Conservation (phyloP, 2,888 invertebrate genomes). For the Stramonita haemastoma region DNA sequence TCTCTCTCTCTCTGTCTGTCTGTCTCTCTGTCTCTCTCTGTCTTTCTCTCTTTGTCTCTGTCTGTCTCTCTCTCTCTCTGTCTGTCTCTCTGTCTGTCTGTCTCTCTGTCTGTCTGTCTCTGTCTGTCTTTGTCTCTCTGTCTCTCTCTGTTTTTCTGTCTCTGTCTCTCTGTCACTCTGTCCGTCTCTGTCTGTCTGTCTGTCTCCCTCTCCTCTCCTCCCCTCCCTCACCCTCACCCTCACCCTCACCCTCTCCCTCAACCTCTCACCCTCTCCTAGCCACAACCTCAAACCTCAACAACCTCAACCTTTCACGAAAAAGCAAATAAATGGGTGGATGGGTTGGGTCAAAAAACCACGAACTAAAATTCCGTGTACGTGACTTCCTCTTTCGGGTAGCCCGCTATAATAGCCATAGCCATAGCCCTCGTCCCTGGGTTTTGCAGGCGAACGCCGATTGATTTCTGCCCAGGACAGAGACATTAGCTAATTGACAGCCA, state of each 20-base stretch:
- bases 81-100: constrained; percentile 7
- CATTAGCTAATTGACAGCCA: constrained; percentile 6
- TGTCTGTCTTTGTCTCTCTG: neutral
- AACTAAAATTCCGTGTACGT: neutral
- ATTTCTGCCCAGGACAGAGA: neutral
- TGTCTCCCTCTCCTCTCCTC: neutral
- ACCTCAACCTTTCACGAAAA: neutral
- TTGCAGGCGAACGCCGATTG: neutral
- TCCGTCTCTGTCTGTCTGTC: neutral
- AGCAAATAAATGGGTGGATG: no score
- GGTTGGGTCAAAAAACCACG: constrained; percentile 4
- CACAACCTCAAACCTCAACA: no score
- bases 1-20: neutral
- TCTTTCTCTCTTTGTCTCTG: no score
- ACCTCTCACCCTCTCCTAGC: no score
- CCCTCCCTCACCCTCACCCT: neutral
- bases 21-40: neutral
- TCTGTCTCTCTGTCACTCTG: neutral
- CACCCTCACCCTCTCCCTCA: no score
- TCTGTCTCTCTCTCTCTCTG: constrained; percentile 11
- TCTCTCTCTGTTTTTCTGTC: neutral
- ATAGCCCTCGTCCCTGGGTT: no score
- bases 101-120: neutral
- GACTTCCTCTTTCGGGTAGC: neutral
- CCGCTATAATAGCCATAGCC: no score